phyloP scores from a whole-genome alignment of 2,113 vertebrate species.

The Amia ocellicauda region DNA sequence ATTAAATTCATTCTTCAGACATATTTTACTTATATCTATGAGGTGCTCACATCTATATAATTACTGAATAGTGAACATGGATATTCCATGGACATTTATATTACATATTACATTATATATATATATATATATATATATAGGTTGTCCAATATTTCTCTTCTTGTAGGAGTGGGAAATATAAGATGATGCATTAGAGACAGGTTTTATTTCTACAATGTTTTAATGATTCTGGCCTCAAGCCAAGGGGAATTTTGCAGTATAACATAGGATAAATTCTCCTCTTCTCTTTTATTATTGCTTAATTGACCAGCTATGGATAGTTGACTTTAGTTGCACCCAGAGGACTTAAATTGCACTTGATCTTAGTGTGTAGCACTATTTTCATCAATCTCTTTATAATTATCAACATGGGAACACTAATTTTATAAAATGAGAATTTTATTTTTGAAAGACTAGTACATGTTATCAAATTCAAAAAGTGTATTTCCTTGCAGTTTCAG shows the following conservation, averaged over 20 bases:
- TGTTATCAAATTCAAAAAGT: too few species aligned
- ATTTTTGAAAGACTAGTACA: too few species aligned
- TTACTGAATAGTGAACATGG: too few species aligned
- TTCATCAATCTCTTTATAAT: not conserved
- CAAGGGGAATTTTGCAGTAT: not conserved
- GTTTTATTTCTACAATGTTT: not conserved
- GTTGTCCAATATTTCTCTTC: not conserved
- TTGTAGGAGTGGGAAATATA: too few species aligned
- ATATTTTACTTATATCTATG: too few species aligned
- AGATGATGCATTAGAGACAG: not conserved
- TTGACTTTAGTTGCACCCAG: not conserved
- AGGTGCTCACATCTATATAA: too few species aligned
- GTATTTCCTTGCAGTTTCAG: too few species aligned
- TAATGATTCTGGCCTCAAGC: not conserved
- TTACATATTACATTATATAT: too few species aligned
- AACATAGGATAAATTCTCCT: not conserved
- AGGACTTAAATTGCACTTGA: not conserved
- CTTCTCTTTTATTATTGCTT: slow-evolving; percentile 2
- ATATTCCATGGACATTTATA: too few species aligned
- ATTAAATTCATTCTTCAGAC: too few species aligned
- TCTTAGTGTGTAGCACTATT: not conserved
- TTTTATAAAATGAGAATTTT: not conserved
- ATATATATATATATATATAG: too few species aligned
- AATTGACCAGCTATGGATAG: slow-evolving; percentile 7
- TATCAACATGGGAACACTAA: not conserved